phyloP scores from a whole-genome alignment of 2,797 vertebrate genomes.

The Poeciliopsis infans region DNA sequence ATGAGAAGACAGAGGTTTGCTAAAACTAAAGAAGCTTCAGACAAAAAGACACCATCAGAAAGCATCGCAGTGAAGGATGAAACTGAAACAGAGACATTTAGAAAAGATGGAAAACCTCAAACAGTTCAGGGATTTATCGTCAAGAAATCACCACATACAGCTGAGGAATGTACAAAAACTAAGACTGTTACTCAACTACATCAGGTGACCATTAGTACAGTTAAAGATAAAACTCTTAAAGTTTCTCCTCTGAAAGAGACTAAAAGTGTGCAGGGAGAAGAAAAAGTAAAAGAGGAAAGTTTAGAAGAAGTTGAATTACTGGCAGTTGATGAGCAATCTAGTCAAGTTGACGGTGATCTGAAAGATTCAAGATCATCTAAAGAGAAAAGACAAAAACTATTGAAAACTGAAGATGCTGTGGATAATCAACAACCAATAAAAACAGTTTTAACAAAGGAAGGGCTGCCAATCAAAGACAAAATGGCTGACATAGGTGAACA shows the following conservation, averaged over 20 bases:
- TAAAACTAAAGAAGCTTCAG: not conserved
- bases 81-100: not conserved
- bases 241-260: constrained; percentile 6
- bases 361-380: not conserved
- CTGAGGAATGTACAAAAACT: not conserved
- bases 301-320: not conserved
- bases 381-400: not conserved
- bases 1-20: not conserved
- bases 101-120: not conserved
- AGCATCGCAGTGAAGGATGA: no score
- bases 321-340: not conserved
- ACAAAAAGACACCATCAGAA: not conserved
- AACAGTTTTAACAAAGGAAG: not conserved
- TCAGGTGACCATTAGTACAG: not conserved
- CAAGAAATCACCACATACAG: not conserved
- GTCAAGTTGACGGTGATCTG: not conserved
- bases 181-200: not conserved
- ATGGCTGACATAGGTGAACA: not conserved
- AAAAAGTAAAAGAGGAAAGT: not conserved
- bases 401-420: not conserved
- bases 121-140: not conserved
- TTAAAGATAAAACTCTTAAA: constrained; percentile 21
- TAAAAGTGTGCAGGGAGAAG: not conserved
- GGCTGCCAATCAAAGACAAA: not conserved
- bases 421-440: not conserved